Percentiles rank a stretch among this genome's conserved stretches.
phyloP scores from a whole-genome alignment of 2,888 invertebrate species.

The Ormyrus rosae region DNA sequence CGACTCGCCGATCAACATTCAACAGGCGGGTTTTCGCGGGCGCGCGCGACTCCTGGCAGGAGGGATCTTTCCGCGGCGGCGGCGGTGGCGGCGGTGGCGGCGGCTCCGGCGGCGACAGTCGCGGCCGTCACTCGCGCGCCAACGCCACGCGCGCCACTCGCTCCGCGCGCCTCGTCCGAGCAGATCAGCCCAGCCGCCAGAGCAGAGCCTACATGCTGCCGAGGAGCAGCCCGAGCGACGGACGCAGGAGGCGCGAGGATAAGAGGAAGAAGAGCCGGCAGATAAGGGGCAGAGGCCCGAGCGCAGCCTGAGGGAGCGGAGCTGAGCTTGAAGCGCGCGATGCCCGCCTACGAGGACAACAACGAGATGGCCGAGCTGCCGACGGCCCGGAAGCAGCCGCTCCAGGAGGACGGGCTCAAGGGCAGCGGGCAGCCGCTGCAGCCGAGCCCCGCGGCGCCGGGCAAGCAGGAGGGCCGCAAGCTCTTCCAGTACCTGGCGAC shows the following conservation, averaged over 20 bases:
- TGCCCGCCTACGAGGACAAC: constrained; percentile 20
- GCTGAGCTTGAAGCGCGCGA: constrained; percentile 14
- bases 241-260: constrained; percentile 55
- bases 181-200: constrained; percentile 3
- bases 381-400: neutral
- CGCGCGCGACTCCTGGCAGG: no score
- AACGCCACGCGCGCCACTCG: constrained; percentile 28
- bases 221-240: constrained; percentile 53
- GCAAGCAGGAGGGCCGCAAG: constrained; percentile 62
- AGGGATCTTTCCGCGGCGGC: neutral
- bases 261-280: constrained; percentile 51
- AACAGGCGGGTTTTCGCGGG: neutral
- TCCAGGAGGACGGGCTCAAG: constrained; percentile 25
- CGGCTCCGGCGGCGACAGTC: constrained; percentile 1
- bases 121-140: constrained; percentile 37
- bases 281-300: neutral
- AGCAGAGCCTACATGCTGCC: constrained; percentile 39
- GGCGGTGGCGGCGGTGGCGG: constrained; percentile 6
- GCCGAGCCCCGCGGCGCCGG: constrained; percentile 1
- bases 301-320: neutral
- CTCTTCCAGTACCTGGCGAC: constrained; percentile 67
- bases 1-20: constrained; percentile 5
- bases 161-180: neutral
- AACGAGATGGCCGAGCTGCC: constrained; percentile 49
- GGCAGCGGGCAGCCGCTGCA: constrained; percentile 29